Evolutionary conservation across 2,888 invertebrate genomes (phyloP), one percentile per base, ranked within the genome.

Genomic region (Oegoconia quadripuncta): DNA sequence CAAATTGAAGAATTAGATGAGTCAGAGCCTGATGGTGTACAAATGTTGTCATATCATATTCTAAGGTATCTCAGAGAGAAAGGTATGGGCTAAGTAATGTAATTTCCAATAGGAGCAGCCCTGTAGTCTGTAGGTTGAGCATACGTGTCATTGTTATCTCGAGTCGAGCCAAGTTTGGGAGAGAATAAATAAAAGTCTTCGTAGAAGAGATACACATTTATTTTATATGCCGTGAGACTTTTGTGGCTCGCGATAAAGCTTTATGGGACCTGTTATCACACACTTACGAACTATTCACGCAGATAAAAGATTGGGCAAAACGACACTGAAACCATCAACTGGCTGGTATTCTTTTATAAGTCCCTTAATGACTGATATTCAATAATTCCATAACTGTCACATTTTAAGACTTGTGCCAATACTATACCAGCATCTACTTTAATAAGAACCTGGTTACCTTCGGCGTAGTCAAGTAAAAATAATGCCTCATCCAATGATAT

Each of bases 141-240:
- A 79, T 69, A 76, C 76, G 75, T 69, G 73, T 75, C 82, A 83
- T 81, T 84, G 83, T 87, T 86, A 86, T 86, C 86, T 80, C 33
- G 17, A 28, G 23, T 6, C 64, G 58, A 32, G 55, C 64, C 71
- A 69, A 70, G 70, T 79, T 79, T 73, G 71, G 80, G 70, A 71
- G 70, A 76, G 77, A 76, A 81, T 75, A 83, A 82, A 81, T 83
- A 79, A 79, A 76, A 78, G 64, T 68, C 59, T 84, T 83, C 83
- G 74, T 77, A 81, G 84, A 86, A 86, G 63, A 79, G 67, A 72
- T 64, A 75, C 64, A 74, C 73, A 78, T 81, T 77, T 79, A 79
- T 76, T 81, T 82, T 84, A 77, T 83, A n/a, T 80, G 76, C 82
- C 79, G 73, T 68, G 65, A 69, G 71, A 63, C 60, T 66, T 65